Conservation (phyloP, 2,113 vertebrate genomes). For the Eubucco bourcierii region DNA sequence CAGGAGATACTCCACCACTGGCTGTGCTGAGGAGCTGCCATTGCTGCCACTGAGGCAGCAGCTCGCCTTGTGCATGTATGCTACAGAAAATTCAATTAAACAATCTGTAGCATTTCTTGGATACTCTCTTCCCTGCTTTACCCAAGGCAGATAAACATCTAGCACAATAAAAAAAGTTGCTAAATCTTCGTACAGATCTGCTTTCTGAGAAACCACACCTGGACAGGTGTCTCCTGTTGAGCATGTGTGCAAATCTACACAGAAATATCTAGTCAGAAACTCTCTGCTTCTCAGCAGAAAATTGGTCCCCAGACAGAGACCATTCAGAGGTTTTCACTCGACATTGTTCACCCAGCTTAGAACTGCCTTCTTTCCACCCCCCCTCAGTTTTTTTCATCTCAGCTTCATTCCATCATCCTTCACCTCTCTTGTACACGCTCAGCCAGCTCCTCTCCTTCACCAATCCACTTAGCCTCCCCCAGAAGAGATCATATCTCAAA, state of each 20-base stretch:
- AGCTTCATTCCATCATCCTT: background rate
- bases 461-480: background rate
- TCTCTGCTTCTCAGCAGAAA: background rate
- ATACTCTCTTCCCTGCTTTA: background rate
- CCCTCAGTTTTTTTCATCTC: background rate
- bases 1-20: background rate
- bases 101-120: background rate
- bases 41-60: background rate
- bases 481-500: background rate
- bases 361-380: background rate
- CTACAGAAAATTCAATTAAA: background rate
- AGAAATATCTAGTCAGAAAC: background rate
- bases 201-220: background rate
- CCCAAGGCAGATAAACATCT: background rate
- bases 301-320: background rate
- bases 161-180: background rate
- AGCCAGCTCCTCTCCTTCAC: background rate
- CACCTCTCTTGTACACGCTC: background rate
- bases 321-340: background rate
- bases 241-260: fast-evolving
- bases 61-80: fast-evolving
- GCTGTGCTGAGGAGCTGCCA: background rate
- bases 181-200: background rate
- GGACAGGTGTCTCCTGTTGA: background rate
- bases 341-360: background rate